Percentiles rank a stretch among this genome's conserved stretches.
These are phyloP conservation scores for Noctua fimbriata DNA, from an alignment of 2,888 invertebrate genomes.

Conservation along the genomic window DNA sequence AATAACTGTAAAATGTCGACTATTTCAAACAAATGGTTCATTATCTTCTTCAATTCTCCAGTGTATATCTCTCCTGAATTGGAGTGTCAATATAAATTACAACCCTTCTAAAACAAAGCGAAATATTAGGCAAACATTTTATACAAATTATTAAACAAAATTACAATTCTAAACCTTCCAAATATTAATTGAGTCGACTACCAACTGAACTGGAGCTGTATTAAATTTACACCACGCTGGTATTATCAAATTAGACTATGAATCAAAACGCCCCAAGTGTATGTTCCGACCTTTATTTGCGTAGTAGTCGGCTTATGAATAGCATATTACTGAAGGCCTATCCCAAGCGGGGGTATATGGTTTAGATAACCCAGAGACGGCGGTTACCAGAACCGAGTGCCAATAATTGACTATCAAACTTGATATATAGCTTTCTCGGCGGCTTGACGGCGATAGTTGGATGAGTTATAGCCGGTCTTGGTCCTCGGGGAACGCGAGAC, in stretches of 20 bases:
- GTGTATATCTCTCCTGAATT: conserved; percentile 42
- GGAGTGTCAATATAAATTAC: conserved; percentile 48
- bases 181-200: conserved; percentile 61
- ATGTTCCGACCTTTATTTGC: conserved; percentile 74
- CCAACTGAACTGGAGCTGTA: conserved; percentile 63
- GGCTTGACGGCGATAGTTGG: conserved; percentile 85
- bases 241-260: conserved; percentile 76
- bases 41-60: conserved; percentile 39
- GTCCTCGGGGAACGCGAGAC: conserved; percentile 79
- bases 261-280: conserved; percentile 73
- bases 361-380: conserved; percentile 82
- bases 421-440: conserved; percentile 87
- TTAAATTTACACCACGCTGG: conserved; percentile 71
- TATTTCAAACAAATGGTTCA: conserved; percentile 48
- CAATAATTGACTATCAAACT: conserved; percentile 90
- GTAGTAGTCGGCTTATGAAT: conserved; percentile 79
- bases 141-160: conserved; percentile 44
- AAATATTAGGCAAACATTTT: conserved; percentile 38
- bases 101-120: conserved; percentile 31
- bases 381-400: conserved; percentile 85
- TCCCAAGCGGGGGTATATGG: conserved; percentile 75
- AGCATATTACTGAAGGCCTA: conserved; percentile 79
- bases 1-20: conserved; percentile 35
- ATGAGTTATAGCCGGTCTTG: conserved; percentile 83
- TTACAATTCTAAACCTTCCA: conserved; percentile 52